Evolutionary conservation across 2,888 invertebrate genomes (phyloP).

Genomic region (Holacanthella duospinosa): DNA sequence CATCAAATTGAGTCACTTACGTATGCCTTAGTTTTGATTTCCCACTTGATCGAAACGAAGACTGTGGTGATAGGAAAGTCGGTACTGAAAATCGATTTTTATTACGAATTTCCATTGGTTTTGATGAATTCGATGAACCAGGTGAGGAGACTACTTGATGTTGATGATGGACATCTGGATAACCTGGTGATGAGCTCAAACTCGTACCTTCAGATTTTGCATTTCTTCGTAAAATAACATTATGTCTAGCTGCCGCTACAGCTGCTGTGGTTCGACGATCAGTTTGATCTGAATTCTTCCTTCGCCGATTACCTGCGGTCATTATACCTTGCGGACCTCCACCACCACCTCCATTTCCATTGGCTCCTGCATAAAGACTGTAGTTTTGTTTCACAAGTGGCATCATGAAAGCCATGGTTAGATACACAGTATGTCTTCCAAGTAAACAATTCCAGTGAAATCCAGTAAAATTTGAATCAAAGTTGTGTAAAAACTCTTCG

Average conservation of each 20-base stretch:
- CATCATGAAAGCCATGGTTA: background rate
- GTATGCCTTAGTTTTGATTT: background rate
- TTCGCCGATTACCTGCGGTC: background rate
- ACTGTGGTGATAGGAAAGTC: background rate
- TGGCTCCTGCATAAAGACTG: background rate
- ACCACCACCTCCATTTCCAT: too few relatives aligned
- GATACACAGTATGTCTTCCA: too few relatives aligned
- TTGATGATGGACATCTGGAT: background rate
- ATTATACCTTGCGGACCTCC: too few relatives aligned
- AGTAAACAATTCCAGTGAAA: too few relatives aligned
- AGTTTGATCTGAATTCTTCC: slow-evolving; percentile 1
- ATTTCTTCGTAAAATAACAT: background rate
- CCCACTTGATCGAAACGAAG: background rate
- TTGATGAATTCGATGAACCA: background rate
- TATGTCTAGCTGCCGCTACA: background rate
- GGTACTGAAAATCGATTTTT: background rate
- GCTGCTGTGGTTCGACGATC: background rate
- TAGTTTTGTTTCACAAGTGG: background rate
- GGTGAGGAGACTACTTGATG: background rate
- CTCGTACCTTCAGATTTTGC: background rate
- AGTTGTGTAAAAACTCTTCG: too few relatives aligned
- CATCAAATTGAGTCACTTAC: too few relatives aligned
- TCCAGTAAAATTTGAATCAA: too few relatives aligned
- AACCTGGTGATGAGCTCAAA: background rate
- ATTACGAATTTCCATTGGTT: background rate